Percentiles rank a stretch among this genome's conserved stretches.
Evolutionary conservation across 2,113 vertebrate species (phyloP).

Genomic region (Oryctolagus cuniculus): DNA sequence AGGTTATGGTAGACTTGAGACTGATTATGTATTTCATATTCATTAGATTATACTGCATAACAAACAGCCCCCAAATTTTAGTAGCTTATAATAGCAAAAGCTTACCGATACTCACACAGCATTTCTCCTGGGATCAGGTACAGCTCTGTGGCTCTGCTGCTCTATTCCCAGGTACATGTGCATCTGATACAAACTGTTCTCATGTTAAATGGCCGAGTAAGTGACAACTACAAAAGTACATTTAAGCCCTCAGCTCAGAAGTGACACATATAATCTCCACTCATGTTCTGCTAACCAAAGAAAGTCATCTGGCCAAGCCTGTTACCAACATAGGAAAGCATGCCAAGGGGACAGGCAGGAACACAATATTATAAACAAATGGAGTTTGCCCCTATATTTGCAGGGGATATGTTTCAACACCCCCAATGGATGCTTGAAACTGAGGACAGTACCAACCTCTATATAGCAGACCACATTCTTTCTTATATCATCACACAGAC

Average conservation of each 20-base stretch:
- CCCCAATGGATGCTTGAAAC: too few species aligned
- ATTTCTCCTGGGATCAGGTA: background rate
- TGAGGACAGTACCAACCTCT: too few species aligned
- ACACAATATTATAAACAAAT: background rate
- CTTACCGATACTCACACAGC: background rate
- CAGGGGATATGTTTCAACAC: background rate
- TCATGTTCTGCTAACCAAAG: background rate
- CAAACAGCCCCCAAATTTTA: conserved; percentile 17
- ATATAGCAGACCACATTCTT: rapidly evolving
- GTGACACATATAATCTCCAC: background rate
- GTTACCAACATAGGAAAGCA: background rate
- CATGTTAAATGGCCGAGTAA: background rate
- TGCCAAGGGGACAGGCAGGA: background rate
- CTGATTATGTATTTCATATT: background rate
- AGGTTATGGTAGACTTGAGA: background rate
- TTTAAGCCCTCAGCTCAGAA: background rate
- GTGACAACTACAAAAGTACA: background rate
- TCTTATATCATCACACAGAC: background rate
- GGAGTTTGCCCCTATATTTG: too few species aligned
- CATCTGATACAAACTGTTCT: background rate
- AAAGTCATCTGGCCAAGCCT: background rate
- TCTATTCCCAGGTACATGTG: background rate
- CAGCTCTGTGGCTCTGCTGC: background rate
- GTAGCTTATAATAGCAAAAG: background rate
- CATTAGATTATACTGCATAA: conserved; percentile 11